phyloP scores from a whole-genome alignment of 2,797 vertebrate genomes.

The Carapus acus region DNA sequence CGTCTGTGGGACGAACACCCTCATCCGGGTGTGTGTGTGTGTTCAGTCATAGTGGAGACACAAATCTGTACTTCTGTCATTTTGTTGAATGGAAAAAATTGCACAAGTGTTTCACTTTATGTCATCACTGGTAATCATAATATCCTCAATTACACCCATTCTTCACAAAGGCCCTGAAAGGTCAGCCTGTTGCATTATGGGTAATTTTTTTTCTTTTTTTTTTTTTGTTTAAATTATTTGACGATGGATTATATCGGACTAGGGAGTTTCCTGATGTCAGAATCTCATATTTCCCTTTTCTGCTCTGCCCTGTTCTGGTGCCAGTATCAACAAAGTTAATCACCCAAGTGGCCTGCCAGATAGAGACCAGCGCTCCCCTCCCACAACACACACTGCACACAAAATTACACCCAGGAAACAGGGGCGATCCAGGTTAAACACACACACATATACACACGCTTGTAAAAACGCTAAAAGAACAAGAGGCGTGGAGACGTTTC shows the following conservation, averaged over 20 bases:
- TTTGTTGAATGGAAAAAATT: too few species aligned
- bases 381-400: conserved; percentile 12
- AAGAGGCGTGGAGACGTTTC: not conserved
- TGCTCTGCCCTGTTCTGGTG: conserved; percentile 29
- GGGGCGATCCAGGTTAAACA: not conserved
- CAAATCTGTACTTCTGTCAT: not conserved
- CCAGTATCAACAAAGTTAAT: conserved; percentile 53
- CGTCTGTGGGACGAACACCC: too few species aligned
- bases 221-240: conserved; percentile 19
- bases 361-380: conserved; percentile 13
- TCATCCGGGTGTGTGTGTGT: not conserved
- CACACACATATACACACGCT: not conserved
- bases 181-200: not conserved
- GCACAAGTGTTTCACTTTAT: too few species aligned
- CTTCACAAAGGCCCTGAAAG: too few species aligned
- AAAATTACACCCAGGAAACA: not conserved
- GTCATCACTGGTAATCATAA: too few species aligned
- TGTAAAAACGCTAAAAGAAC: conserved; percentile 7
- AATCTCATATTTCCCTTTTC: conserved; percentile 42
- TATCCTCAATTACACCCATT: too few species aligned
- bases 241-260: conserved; percentile 29
- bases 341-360: conserved; percentile 32
- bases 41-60: not conserved
- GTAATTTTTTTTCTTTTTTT: not conserved
- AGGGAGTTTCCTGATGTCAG: conserved; percentile 59